Evolutionary conservation across 2,888 invertebrate genomes (phyloP).

Genomic region (Clostera curtula): DNA sequence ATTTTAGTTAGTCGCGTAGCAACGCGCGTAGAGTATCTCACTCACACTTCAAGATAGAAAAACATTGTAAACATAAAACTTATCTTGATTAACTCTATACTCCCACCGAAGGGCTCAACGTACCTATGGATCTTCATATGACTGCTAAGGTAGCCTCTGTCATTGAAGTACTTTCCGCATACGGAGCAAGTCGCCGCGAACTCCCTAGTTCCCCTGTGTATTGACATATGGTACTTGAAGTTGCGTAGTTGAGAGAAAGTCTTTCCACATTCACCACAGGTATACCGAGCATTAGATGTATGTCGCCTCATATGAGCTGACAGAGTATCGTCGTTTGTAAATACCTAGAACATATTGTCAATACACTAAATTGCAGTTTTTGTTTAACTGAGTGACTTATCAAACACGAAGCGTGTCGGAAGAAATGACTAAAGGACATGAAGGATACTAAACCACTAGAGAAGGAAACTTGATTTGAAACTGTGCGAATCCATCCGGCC

Average conservation of each 20-base stretch:
- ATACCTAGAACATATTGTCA: conserved; percentile 32
- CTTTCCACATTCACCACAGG: conserved; percentile 85
- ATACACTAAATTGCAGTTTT: conserved; percentile 4
- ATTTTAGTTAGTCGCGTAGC: too few species aligned
- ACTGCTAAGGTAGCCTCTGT: conserved; percentile 87
- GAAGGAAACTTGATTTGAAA: too few species aligned
- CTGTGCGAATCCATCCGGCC: too few species aligned
- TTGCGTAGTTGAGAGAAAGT: conserved; percentile 88
- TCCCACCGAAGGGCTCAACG: background rate
- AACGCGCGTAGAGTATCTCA: too few species aligned
- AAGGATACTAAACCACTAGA: too few species aligned
- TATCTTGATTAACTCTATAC: background rate
- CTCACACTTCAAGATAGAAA: too few species aligned
- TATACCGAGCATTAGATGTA: conserved; percentile 67
- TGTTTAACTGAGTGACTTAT: too few species aligned
- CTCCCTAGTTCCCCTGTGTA: conserved; percentile 88
- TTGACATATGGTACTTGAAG: conserved; percentile 88
- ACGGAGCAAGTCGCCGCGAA: conserved; percentile 80
- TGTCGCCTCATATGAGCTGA: conserved; percentile 36
- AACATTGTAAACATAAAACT: too few species aligned
- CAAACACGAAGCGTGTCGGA: too few species aligned
- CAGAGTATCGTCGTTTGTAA: conserved; percentile 32
- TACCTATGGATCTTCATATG: conserved; percentile 89
- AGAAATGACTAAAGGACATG: too few species aligned
- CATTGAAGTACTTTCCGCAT: conserved; percentile 89